Conservation (phyloP, 2,113 vertebrate genomes). For the Ramphastos sulfuratus region DNA sequence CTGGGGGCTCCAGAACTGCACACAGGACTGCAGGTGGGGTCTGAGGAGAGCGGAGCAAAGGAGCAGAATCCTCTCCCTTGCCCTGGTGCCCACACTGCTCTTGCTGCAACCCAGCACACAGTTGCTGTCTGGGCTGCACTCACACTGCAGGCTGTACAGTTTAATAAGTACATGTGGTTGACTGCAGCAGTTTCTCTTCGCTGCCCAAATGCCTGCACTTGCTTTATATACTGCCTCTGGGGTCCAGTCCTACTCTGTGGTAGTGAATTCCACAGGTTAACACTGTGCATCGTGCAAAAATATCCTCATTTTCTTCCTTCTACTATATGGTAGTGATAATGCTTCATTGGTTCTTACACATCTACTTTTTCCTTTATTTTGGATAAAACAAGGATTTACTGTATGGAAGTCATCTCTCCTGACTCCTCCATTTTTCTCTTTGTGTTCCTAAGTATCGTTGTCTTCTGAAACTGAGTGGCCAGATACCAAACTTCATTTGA, state of each 20-base stretch:
- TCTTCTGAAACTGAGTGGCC: background rate
- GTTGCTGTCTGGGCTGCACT: too few relatives aligned
- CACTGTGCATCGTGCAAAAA: background rate
- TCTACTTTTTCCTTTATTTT: background rate
- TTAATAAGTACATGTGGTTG: background rate
- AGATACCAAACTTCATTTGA: background rate
- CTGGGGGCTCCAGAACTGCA: too few relatives aligned
- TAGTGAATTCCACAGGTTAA: background rate
- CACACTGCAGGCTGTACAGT: background rate
- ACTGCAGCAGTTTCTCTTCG: background rate
- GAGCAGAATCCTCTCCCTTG: too few relatives aligned
- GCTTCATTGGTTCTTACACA: background rate
- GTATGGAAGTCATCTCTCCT: fast-evolving
- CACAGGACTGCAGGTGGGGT: too few relatives aligned
- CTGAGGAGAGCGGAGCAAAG: too few relatives aligned
- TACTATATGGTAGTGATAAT: background rate
- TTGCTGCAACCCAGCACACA: too few relatives aligned
- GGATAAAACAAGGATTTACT: background rate
- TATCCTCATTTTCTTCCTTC: background rate
- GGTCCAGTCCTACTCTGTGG: background rate
- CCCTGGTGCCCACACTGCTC: too few relatives aligned
- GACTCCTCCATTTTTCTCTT: background rate
- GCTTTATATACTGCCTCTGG: background rate
- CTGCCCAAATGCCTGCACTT: background rate
- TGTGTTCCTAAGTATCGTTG: background rate